phyloP scores from a whole-genome alignment of 2,888 invertebrate species.

The Augochlorella aurata region DNA sequence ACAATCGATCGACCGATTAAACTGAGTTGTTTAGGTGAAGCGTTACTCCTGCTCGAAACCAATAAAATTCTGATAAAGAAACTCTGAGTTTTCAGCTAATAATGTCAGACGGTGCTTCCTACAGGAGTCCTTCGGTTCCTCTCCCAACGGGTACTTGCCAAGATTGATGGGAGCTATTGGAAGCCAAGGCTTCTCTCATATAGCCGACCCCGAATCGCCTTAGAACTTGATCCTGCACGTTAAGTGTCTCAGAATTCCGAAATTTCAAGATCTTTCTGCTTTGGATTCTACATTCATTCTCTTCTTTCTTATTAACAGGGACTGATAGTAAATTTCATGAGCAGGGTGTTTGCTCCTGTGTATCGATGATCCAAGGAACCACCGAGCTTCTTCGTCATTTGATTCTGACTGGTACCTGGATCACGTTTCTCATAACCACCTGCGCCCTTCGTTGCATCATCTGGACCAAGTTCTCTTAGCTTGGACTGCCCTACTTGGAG shows the following conservation, averaged over 20 bases:
- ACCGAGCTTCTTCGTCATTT: conserved; percentile 50
- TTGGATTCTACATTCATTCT: background rate
- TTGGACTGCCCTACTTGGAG: background rate
- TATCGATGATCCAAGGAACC: conserved; percentile 25
- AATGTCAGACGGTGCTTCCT: conserved; percentile 31
- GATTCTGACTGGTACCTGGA: conserved; percentile 17
- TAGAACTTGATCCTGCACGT: conserved; percentile 1
- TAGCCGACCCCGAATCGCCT: background rate
- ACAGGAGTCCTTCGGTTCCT: background rate
- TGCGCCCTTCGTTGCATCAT: conserved; percentile 30
- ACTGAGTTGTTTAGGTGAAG: background rate
- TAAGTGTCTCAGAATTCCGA: background rate
- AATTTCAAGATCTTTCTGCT: background rate
- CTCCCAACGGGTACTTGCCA: background rate
- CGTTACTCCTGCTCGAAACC: background rate
- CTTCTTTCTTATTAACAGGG: too few relatives aligned
- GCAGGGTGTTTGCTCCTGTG: conserved; percentile 1
- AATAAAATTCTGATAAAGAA: conserved; percentile 4
- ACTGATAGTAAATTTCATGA: background rate
- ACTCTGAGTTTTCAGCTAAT: conserved; percentile 14
- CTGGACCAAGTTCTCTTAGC: conserved; percentile 17
- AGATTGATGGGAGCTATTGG: conserved; percentile 17
- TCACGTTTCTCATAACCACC: conserved; percentile 18
- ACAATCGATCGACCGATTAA: conserved; percentile 10
- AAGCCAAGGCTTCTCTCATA: background rate